Evolutionary conservation across 2,113 vertebrate species (phyloP), one percentile per base, ranked within the genome.

Genomic region (Elaphurus davidianus): DNA sequence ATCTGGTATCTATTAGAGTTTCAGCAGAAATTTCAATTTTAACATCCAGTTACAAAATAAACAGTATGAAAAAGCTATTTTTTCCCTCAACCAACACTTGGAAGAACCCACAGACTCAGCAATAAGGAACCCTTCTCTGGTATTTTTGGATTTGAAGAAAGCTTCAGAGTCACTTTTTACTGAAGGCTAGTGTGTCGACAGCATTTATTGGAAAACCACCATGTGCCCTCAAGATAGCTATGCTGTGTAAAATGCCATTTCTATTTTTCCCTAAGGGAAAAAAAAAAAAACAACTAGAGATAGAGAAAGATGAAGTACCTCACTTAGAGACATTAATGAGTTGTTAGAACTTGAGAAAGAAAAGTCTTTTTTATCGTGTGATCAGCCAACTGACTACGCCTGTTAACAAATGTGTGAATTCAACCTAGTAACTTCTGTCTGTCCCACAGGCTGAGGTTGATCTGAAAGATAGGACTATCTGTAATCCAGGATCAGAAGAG

Each of bases 331-430:
- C 43, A 85, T 87, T 92, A 92, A 88, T 82, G 76, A 74, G 25
- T 47, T 96, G n/a, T 90, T 96, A 81, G n/a, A 85, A 95, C n/a
- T 85, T 84, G 54, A 96, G 93, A 96, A 95, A 89, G 15, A 90
- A 64, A 40, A 25, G 23, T 74, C 19, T 97, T 50, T 81, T 59
- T 88, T 55, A 79, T n/a, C 87, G 15, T 96, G 74, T 81, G 27
- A 82, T 86, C 71, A 96, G 43, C 36, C 33, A 92, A 62, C 33
- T 85, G 40, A 92, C 54, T 81, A 95, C 50, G n/a, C 8, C 28
- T 87, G 59, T 74, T 90, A 93, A 96, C 12, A 90, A 84, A 90
- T 50, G 9, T 59, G 47, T 17, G 43, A 92, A 96, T 50, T 95
- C 54, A 92, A 60, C 60, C 36, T 85, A 79, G 74, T 87, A 90